These are phyloP conservation scores for Himalopsyche anomala DNA, from an alignment of 2,888 invertebrate species.

Conservation along the genomic window DNA sequence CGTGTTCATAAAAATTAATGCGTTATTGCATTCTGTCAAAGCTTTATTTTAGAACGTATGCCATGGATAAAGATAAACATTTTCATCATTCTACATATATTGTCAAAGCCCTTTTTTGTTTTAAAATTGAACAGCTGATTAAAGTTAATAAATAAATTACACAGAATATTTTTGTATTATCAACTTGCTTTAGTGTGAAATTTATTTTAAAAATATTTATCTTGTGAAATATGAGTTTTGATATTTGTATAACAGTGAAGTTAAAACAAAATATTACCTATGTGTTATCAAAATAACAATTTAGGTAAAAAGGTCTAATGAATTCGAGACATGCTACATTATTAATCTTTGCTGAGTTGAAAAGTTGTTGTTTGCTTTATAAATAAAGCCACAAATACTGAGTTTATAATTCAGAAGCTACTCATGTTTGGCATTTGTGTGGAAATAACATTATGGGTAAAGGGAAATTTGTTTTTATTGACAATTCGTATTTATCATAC, in stretches of 20 bases:
- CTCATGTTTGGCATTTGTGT: background rate
- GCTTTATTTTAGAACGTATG: too few species aligned
- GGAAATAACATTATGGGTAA: background rate
- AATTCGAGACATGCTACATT: slow-evolving; percentile 38
- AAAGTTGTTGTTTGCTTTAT: slow-evolving; percentile 31
- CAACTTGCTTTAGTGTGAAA: background rate
- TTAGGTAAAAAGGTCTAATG: slow-evolving; percentile 32
- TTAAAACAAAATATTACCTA: background rate
- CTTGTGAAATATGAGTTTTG: background rate
- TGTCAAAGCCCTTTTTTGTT: too few species aligned
- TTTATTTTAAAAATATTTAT: background rate
- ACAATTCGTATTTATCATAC: too few species aligned
- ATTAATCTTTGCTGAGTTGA: slow-evolving; percentile 24
- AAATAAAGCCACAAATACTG: slow-evolving; percentile 7
- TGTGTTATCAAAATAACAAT: slow-evolving; percentile 36
- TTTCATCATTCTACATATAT: too few species aligned
- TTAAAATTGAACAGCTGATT: too few species aligned
- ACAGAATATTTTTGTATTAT: too few species aligned
- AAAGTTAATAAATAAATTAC: too few species aligned
- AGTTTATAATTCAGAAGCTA: background rate
- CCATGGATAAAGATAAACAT: too few species aligned
- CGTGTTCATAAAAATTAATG: too few species aligned
- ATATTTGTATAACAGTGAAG: background rate
- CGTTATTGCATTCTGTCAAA: too few species aligned
- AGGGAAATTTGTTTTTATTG: background rate